Conservation (phyloP, 2,113 vertebrate genomes). For the Felis chaus region DNA sequence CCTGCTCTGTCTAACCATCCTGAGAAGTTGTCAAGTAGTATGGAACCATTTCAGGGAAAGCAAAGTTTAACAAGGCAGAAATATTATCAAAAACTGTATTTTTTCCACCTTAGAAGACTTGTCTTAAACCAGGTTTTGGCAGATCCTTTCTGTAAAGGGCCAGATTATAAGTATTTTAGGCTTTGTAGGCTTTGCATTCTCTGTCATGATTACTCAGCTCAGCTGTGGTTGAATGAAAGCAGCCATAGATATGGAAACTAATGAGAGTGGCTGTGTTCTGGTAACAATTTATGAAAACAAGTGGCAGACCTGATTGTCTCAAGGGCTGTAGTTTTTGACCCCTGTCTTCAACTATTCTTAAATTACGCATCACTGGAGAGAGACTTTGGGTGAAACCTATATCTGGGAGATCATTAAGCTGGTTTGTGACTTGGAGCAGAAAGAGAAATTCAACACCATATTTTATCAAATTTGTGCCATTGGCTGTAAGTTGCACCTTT, state of each 20-base stretch:
- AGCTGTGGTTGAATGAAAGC: neutral
- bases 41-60: neutral
- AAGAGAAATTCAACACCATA: neutral
- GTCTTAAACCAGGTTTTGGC: neutral
- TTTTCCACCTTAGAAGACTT: neutral
- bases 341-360: neutral
- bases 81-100: slow-evolving; percentile 20
- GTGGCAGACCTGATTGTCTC: neutral
- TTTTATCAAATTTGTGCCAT: neutral
- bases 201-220: neutral
- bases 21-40: neutral
- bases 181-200: neutral
- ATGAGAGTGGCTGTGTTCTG: neutral
- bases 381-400: neutral
- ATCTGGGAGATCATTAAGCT: neutral
- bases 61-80: slow-evolving; percentile 8
- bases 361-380: neutral
- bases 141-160: neutral
- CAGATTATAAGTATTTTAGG: neutral
- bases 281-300: neutral
- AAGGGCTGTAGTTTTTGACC: neutral
- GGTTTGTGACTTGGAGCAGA: neutral
- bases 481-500: neutral
- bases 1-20: neutral
- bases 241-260: neutral